Conservation (phyloP, 2,797 vertebrate genomes). For the Enoplosus armatus region DNA sequence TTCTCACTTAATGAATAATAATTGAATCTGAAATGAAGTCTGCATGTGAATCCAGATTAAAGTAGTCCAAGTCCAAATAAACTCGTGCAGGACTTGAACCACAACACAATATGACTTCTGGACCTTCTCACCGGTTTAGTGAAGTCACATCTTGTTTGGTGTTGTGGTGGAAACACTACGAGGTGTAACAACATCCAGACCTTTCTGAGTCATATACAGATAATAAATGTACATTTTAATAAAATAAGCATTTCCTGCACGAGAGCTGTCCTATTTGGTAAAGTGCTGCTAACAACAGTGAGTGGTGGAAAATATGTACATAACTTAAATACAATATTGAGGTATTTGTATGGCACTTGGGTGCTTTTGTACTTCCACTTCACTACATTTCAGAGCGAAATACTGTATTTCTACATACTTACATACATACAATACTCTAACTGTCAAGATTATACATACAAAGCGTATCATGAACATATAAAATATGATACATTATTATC, state of each 20-base stretch:
- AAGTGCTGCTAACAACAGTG: background rate
- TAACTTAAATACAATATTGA: background rate
- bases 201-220: too few relatives aligned
- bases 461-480: background rate
- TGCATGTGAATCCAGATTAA: background rate
- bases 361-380: background rate
- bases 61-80: background rate
- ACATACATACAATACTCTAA: too few relatives aligned
- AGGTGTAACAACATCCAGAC: background rate
- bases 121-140: background rate
- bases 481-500: too few relatives aligned
- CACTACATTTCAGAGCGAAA: background rate
- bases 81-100: too few relatives aligned
- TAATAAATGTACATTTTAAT: too few relatives aligned
- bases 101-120: background rate
- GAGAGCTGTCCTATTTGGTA: too few relatives aligned
- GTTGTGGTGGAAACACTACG: background rate
- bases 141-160: background rate
- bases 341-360: background rate
- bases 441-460: too few relatives aligned
- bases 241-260: too few relatives aligned
- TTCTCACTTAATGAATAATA: too few relatives aligned
- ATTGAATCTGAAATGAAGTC: background rate
- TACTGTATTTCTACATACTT: too few relatives aligned
- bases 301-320: background rate